phyloP scores from a whole-genome alignment of 2,113 vertebrate genomes.

The Oncorhynchus keta region DNA sequence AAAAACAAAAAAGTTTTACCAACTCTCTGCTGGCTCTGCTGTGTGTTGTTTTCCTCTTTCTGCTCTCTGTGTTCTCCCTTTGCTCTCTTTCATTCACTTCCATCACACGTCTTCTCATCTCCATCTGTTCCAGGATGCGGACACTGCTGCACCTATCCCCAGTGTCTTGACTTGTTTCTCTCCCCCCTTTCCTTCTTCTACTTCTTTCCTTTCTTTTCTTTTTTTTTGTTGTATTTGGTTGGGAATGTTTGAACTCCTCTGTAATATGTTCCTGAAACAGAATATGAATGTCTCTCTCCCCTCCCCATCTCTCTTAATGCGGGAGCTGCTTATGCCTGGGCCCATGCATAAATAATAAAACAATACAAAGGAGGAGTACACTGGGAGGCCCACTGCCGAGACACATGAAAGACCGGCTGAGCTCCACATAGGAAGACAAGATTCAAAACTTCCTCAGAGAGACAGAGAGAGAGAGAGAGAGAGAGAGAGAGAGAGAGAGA shows the following conservation, averaged over 20 bases:
- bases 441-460: constrained; percentile 62
- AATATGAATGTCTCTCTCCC: constrained; percentile 66
- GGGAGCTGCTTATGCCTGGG: constrained; percentile 65
- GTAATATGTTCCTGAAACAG: constrained; percentile 73
- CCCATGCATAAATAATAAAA: constrained; percentile 77
- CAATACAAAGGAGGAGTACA: constrained; percentile 70
- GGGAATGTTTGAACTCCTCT: constrained; percentile 72
- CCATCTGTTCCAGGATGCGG: constrained; percentile 62
- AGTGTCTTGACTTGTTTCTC: constrained; percentile 50
- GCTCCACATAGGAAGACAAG: constrained; percentile 59
- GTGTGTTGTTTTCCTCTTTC: constrained; percentile 31
- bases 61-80: constrained; percentile 29
- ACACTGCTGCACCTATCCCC: constrained; percentile 33
- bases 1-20: constrained; percentile 27
- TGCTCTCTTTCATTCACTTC: constrained; percentile 45
- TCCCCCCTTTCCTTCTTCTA: constrained; percentile 25
- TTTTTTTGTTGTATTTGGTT: constrained; percentile 55
- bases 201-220: constrained; percentile 24
- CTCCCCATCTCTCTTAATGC: constrained; percentile 68
- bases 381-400: constrained; percentile 58
- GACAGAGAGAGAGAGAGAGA: constrained; percentile 5
- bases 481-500: neutral
- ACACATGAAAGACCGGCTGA: constrained; percentile 68
- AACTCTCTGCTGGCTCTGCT: constrained; percentile 29
- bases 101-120: constrained; percentile 56